Evolutionary conservation across 1,140 invertebrate genomes (phyloP).

Genomic region (Helicoverpa armigera): DNA sequence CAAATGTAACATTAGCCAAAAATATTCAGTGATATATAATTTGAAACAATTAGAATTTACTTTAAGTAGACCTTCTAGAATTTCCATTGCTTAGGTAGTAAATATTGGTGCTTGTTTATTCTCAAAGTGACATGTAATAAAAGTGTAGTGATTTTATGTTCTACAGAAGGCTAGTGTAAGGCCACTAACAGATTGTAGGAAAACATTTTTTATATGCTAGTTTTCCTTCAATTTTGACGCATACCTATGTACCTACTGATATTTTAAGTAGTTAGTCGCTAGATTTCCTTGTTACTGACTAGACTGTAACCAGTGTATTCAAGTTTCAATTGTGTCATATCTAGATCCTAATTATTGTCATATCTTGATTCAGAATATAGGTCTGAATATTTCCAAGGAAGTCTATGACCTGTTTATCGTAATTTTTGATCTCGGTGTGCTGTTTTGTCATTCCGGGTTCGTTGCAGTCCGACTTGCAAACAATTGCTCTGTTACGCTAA

Average conservation of each 20-base stretch:
- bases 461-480: neutral
- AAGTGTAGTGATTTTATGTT: constrained; percentile 20
- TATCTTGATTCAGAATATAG: neutral
- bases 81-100: neutral
- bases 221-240: constrained; percentile 29
- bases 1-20: no score
- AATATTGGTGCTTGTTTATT: neutral
- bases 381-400: neutral
- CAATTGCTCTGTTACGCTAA: neutral
- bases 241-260: no score
- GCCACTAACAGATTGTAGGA: constrained; percentile 7
- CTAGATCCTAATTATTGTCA: constrained; percentile 10
- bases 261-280: neutral
- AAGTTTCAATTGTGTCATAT: constrained; percentile 16
- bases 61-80: neutral
- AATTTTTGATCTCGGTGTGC: neutral
- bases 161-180: constrained; percentile 13
- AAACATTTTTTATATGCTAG: constrained; percentile 13
- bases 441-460: neutral
- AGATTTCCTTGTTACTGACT: constrained; percentile 6
- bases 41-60: no score
- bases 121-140: constrained; percentile 5
- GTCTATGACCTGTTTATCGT: neutral
- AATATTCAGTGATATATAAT: no score
- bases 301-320: neutral